Evolutionary conservation across 2,888 invertebrate genomes (phyloP), one percentile per base, ranked within the genome.

Genomic region (Macroteleia sp.): DNA sequence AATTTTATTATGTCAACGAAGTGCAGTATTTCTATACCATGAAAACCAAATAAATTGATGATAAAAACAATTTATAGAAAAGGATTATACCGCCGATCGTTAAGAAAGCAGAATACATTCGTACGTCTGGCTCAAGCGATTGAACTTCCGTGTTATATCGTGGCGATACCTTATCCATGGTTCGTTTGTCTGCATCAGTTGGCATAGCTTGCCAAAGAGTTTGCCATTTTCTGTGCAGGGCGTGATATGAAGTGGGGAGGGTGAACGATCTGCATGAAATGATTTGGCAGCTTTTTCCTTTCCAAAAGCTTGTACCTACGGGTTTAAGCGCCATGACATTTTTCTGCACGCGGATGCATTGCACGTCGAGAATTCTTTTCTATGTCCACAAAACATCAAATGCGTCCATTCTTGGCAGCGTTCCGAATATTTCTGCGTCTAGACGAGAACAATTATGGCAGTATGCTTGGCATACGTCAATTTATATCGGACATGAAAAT

Each of bases 201-300:
- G 81, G 81, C 81, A 81, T 59, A 76, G 70, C 62, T 81, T 75
- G 69, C 71, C 73, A 79, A 79, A 79, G 79, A 75, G 70, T 79
- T 83, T 85, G 84, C 83, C 80, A 82, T 77, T 79, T 83, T 79
- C 78, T 67, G 83, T 75, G 73, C 73, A 48, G 80, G 80, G 82
- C 81, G 79, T 62, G 76, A 79, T 79, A 71, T 76, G 62, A 69
- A 69, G 76, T 50, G 62, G 62, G 62, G 69, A 46, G 46, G 59
- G 69, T 61, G 74, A 79, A 77, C 77, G 69, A 79, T 77, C 76
- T 79, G 79, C 74, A 79, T 77, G 77, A 56, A 74, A 79, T 76
- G 77, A 77, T 79, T 79, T 79, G 79, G 79, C 77, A 79, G 79
- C 79, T 73, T 79, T 69, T 79, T 79, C 79, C 73, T 73, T 76